Percentiles rank a stretch among this genome's conserved stretches.
phyloP scores from a whole-genome alignment of 2,888 invertebrate genomes.

The Drosophila colorata region DNA sequence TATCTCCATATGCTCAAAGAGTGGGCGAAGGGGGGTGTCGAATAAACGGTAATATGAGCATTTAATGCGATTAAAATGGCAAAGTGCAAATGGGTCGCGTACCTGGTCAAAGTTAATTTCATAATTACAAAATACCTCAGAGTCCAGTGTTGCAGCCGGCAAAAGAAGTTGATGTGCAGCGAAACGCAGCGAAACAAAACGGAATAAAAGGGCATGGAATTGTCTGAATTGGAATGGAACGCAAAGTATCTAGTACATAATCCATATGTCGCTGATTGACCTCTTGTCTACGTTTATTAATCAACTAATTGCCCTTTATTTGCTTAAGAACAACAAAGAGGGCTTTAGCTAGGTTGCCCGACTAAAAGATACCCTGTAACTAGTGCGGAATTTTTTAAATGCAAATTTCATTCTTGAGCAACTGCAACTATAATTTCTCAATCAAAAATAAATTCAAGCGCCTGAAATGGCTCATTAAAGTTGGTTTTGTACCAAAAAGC shows the following conservation, averaged over 20 bases:
- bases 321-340: background rate
- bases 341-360: no score
- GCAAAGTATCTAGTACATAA: background rate
- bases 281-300: background rate
- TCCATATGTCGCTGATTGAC: background rate
- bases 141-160: conserved; percentile 16
- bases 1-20: background rate
- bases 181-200: background rate
- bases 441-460: no score
- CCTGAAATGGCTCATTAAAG: no score
- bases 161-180: conserved; percentile 1
- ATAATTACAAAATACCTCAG: conserved; percentile 44
- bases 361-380: no score
- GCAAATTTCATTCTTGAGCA: no score
- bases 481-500: no score
- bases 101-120: conserved; percentile 46
- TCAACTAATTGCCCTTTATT: background rate
- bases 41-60: conserved; percentile 37
- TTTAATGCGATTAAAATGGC: conserved; percentile 74
- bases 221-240: background rate
- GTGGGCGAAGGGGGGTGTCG: background rate
- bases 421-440: no score
- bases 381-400: no score
- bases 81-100: conserved; percentile 54
- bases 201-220: background rate